phyloP scores from a whole-genome alignment of 2,113 vertebrate genomes.

The Polypterus senegalus region DNA sequence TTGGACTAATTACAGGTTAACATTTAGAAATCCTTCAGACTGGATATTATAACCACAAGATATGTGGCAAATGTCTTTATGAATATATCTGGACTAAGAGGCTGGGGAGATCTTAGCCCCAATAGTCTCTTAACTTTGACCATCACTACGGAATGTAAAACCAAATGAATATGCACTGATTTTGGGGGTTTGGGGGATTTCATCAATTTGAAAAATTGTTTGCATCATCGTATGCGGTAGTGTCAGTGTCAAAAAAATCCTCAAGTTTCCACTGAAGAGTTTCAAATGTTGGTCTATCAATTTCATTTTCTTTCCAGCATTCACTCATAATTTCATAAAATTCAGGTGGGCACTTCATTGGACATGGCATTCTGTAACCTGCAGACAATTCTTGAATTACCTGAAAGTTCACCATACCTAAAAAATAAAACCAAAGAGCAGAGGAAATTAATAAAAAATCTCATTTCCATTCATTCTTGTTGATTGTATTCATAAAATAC shows the following conservation, averaged over 20 bases:
- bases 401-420: slow-evolving; percentile 58
- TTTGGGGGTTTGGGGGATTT: too few relatives aligned
- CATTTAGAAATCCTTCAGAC: too few relatives aligned
- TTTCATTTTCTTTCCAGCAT: slow-evolving; percentile 60
- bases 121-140: too few relatives aligned
- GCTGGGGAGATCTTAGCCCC: too few relatives aligned
- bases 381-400: slow-evolving; percentile 56
- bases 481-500: too few relatives aligned
- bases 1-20: too few relatives aligned
- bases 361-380: slow-evolving; percentile 67
- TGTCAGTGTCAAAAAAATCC: slow-evolving; percentile 49
- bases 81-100: too few relatives aligned
- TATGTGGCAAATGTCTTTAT: too few relatives aligned
- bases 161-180: too few relatives aligned
- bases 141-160: too few relatives aligned
- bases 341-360: slow-evolving; percentile 44
- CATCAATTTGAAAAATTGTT: slow-evolving; percentile 18
- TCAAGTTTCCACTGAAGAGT: slow-evolving; percentile 64
- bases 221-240: slow-evolving; percentile 33
- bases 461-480: too few relatives aligned
- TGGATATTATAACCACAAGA: too few relatives aligned
- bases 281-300: slow-evolving; percentile 66
- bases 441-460: neutral
- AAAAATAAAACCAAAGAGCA: slow-evolving; percentile 7
- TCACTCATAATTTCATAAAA: slow-evolving; percentile 70